Evolutionary conservation across 2,888 invertebrate genomes (phyloP).

Genomic region (Hecatera dysodea): DNA sequence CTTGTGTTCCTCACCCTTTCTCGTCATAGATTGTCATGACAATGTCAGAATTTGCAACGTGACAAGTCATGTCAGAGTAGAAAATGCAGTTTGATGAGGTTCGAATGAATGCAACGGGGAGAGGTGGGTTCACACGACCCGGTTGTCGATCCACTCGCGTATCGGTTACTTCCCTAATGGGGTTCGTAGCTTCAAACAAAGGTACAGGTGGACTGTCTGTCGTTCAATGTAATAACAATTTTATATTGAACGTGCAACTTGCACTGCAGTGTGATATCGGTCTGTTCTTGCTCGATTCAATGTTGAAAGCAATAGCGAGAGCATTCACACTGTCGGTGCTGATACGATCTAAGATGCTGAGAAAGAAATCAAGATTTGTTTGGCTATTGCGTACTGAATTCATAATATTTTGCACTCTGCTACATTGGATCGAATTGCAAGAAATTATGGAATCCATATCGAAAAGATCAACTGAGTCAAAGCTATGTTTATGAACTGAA

Average conservation of each 20-base stretch:
- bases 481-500: slow-evolving; percentile 1
- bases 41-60: slow-evolving; percentile 78
- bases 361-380: slow-evolving; percentile 7
- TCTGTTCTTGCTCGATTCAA: slow-evolving; percentile 15
- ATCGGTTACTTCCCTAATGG: slow-evolving; percentile 59
- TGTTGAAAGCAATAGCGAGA: slow-evolving; percentile 16
- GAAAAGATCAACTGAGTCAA: neutral
- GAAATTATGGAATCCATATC: slow-evolving; percentile 7
- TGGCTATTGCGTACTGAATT: slow-evolving; percentile 4
- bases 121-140: slow-evolving; percentile 52
- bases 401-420: slow-evolving; percentile 6
- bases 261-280: slow-evolving; percentile 7
- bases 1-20: slow-evolving; percentile 69
- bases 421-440: slow-evolving; percentile 10
- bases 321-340: slow-evolving; percentile 19
- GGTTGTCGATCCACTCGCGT: slow-evolving; percentile 41
- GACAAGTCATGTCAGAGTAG: slow-evolving; percentile 76
- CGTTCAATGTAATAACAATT: slow-evolving; percentile 44
- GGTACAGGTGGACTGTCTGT: slow-evolving; percentile 53
- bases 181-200: slow-evolving; percentile 52
- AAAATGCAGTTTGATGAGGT: slow-evolving; percentile 81
- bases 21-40: slow-evolving; percentile 68
- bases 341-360: slow-evolving; percentile 31
- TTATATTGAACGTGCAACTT: slow-evolving; percentile 25
- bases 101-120: slow-evolving; percentile 64